A percentile compares a stretch with the other conserved stretches of the same genome.
Evolutionary conservation across 30 jellyfish, hydroid and myxozoan genomes (phyloP).

Genomic region (Cassiopea xamachana): DNA sequence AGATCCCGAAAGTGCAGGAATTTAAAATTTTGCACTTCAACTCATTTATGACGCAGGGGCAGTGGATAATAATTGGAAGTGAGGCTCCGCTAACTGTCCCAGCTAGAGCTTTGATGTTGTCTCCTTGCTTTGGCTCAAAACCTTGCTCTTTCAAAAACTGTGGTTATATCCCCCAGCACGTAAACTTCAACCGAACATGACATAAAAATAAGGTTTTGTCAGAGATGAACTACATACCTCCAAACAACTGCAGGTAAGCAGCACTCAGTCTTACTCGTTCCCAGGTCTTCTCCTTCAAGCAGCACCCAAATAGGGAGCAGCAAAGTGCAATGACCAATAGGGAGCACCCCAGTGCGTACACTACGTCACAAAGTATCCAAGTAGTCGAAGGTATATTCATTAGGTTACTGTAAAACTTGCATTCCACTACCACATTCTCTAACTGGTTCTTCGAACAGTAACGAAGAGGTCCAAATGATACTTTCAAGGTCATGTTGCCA

Average conservation of each 20-base stretch:
- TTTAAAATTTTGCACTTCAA: no score
- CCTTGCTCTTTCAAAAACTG: no score
- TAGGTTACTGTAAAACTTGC: conserved; percentile 74
- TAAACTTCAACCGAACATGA: not conserved
- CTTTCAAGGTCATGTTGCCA: conserved; percentile 43
- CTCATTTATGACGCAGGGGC: no score
- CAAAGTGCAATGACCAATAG: conserved; percentile 65
- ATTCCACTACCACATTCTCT: conserved; percentile 56
- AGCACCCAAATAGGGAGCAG: conserved; percentile 74
- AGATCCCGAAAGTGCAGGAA: no score
- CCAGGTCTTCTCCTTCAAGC: conserved; percentile 73
- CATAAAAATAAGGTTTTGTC: not conserved
- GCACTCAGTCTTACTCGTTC: conserved; percentile 80
- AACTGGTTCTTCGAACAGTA: conserved; percentile 71
- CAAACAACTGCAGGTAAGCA: conserved; percentile 86
- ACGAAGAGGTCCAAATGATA: conserved; percentile 84
- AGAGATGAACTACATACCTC: conserved; percentile 57
- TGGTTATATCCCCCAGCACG: no score
- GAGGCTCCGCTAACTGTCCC: no score
- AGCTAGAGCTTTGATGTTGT: no score
- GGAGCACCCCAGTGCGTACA: conserved; percentile 75
- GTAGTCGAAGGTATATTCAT: conserved; percentile 84
- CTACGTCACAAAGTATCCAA: conserved; percentile 86
- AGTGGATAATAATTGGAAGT: no score
- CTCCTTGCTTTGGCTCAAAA: no score